phyloP scores from a whole-genome alignment of 2,888 invertebrate genomes.

The Trissoscelio sp. region DNA sequence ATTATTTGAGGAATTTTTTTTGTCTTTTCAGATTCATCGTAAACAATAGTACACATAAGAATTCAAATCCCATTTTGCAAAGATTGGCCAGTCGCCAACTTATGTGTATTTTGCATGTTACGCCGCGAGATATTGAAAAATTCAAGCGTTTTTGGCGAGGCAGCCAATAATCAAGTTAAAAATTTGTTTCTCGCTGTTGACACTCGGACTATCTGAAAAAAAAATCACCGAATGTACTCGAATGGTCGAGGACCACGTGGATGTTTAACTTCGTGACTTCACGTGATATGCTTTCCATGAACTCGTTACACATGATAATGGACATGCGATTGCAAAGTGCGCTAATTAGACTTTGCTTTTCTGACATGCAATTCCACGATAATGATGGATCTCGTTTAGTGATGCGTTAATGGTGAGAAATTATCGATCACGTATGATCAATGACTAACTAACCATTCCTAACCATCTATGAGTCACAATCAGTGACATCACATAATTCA shows the following conservation, averaged over 20 bases:
- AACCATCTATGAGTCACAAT: no score
- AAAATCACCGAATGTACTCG: constrained; percentile 32
- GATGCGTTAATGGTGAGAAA: constrained; percentile 30
- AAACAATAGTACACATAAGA: no score
- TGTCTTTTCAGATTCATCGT: no score
- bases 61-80: constrained; percentile 21
- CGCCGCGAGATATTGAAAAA: constrained; percentile 23
- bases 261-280: constrained; percentile 66
- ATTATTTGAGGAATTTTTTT: no score
- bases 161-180: constrained; percentile 24
- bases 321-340: constrained; percentile 76
- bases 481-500: no score
- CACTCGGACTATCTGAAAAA: constrained; percentile 25
- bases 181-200: constrained; percentile 47
- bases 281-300: constrained; percentile 73
- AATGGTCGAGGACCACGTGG: constrained; percentile 61
- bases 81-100: constrained; percentile 45
- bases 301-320: constrained; percentile 79
- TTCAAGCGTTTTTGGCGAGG: no score
- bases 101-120: constrained; percentile 31
- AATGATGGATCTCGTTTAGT: constrained; percentile 60
- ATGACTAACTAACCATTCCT: no score
- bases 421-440: no score
- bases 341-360: constrained; percentile 78
- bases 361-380: constrained; percentile 72